Percentiles rank a stretch among this genome's conserved stretches.
Evolutionary conservation across 2,888 invertebrate species (phyloP).

Genomic region (Panopea generosa): DNA sequence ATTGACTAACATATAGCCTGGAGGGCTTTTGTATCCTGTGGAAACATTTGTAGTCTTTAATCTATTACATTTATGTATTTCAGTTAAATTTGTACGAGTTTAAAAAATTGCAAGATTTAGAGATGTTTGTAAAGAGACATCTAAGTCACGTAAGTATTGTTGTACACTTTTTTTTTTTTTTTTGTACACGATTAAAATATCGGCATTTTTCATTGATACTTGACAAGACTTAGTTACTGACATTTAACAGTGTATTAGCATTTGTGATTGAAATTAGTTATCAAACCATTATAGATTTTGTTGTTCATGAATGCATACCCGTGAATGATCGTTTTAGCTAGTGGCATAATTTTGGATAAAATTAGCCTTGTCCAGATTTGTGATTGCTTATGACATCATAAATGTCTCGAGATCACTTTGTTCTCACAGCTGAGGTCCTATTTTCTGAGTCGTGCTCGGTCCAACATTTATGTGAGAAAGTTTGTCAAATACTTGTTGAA

Average conservation of each 20-base stretch:
- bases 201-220: background rate
- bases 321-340: background rate
- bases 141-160: constrained; percentile 89
- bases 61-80: no score
- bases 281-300: background rate
- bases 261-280: background rate
- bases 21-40: no score
- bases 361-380: no score
- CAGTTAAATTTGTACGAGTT: constrained; percentile 91
- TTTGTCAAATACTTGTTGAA: no score
- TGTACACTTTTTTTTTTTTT: background rate
- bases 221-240: background rate
- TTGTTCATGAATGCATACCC: background rate
- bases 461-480: no score
- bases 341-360: no score
- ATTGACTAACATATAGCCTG: no score
- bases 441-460: no score
- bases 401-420: no score
- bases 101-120: constrained; percentile 89
- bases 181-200: background rate
- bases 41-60: no score
- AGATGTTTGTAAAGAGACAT: constrained; percentile 90
- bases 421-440: no score
- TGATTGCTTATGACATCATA: no score
- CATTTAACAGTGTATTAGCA: background rate